These are phyloP conservation scores for Melitaea cinxia DNA, from an alignment of 1,140 invertebrate species.

Conservation along the genomic window DNA sequence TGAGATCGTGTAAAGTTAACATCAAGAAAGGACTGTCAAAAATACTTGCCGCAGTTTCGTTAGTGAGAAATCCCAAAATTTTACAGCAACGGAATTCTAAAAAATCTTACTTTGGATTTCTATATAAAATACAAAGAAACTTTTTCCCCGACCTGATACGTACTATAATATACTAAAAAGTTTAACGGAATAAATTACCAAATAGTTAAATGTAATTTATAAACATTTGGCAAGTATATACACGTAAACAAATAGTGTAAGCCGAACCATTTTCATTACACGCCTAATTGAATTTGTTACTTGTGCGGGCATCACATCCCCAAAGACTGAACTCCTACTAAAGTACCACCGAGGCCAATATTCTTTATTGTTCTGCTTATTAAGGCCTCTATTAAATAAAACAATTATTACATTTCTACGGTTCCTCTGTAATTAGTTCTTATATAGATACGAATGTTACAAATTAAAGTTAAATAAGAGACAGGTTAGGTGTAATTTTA, in stretches of 20 bases:
- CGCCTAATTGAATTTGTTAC: constrained; percentile 48
- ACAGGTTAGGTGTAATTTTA: not conserved
- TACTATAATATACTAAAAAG: no score
- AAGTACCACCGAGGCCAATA: constrained; percentile 31
- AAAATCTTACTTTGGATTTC: no score
- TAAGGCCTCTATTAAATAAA: constrained; percentile 25
- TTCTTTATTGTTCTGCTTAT: constrained; percentile 36
- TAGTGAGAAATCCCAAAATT: no score
- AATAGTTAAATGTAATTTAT: not conserved
- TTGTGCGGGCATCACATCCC: constrained; percentile 35
- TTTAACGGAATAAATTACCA: not conserved
- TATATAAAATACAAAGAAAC: no score
- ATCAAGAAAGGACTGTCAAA: no score
- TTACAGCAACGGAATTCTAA: no score
- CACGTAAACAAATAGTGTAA: constrained; percentile 31
- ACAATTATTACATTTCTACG: constrained; percentile 15
- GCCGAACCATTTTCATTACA: constrained; percentile 48
- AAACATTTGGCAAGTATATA: constrained; percentile 1
- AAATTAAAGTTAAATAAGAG: not conserved
- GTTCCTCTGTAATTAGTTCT: constrained; percentile 5
- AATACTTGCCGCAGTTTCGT: no score
- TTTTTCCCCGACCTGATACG: no score
- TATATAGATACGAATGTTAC: constrained; percentile 5
- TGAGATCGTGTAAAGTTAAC: no score
- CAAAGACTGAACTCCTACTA: constrained; percentile 18